Evolutionary conservation across 2,797 vertebrate species (phyloP).

Genomic region (Acanthopagrus latus): DNA sequence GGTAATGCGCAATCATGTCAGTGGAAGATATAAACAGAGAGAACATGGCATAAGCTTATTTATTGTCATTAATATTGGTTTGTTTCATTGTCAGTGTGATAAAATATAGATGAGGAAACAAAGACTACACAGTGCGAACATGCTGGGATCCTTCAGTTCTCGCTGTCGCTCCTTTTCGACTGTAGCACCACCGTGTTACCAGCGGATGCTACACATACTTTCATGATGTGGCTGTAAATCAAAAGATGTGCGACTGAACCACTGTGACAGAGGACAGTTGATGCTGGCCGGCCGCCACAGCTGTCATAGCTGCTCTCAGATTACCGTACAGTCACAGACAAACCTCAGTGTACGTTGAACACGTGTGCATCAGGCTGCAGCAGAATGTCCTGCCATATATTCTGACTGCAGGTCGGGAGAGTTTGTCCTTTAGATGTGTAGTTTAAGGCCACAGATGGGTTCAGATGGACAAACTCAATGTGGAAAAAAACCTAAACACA

Average conservation of each 20-base stretch:
- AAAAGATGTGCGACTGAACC: slow-evolving; percentile 7
- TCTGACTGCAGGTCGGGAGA: neutral
- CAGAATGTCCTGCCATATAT: neutral
- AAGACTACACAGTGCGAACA: slow-evolving; percentile 7
- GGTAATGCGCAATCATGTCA: neutral
- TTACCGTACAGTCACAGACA: neutral
- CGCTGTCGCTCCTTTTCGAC: neutral
- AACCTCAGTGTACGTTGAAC: neutral
- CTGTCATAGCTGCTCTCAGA: neutral
- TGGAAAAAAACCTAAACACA: neutral
- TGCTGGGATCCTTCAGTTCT: slow-evolving; percentile 14
- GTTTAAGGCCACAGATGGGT: neutral
- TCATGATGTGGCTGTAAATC: slow-evolving; percentile 18
- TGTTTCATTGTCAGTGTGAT: neutral
- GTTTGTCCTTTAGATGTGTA: neutral
- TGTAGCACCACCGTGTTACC: slow-evolving; percentile 1
- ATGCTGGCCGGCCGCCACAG: neutral
- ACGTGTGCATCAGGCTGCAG: neutral
- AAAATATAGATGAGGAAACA: slow-evolving; percentile 18
- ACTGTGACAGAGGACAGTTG: neutral
- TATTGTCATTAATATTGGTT: neutral
- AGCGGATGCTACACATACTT: slow-evolving; percentile 6
- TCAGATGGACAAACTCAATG: neutral
- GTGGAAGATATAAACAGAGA: neutral
- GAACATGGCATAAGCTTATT: neutral